phyloP scores from a whole-genome alignment of 2,113 vertebrate species.

The Prinia subflava region DNA sequence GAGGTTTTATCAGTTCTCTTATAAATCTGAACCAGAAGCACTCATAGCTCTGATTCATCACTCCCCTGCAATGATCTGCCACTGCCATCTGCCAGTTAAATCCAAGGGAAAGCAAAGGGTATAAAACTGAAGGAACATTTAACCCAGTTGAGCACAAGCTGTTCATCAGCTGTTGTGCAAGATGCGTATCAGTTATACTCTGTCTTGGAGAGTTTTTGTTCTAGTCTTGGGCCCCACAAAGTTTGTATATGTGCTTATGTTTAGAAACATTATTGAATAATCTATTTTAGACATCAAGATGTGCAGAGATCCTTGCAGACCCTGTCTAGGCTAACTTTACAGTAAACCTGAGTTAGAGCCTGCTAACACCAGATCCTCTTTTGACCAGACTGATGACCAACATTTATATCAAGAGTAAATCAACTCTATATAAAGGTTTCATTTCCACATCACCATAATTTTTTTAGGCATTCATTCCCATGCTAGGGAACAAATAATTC shows the following conservation, averaged over 20 bases:
- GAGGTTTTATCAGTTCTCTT: neutral
- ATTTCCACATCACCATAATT: neutral
- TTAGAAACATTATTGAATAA: neutral
- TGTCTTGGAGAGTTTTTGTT: neutral
- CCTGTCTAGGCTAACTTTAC: neutral
- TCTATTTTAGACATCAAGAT: neutral
- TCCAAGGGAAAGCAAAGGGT: neutral
- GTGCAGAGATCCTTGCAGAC: neutral
- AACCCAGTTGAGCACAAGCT: neutral
- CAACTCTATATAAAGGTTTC: neutral
- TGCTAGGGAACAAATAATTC: neutral
- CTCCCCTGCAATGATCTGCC: neutral
- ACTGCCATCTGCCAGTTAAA: neutral
- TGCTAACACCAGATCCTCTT: neutral
- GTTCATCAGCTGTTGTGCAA: neutral
- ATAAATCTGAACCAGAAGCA: neutral
- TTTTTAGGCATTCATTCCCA: neutral
- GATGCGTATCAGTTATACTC: neutral
- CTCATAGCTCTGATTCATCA: neutral
- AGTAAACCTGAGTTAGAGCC: neutral
- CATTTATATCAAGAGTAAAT: neutral
- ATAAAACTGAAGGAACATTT: neutral
- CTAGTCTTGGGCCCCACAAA: neutral
- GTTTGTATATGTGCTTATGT: neutral
- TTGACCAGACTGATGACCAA: neutral